phyloP scores from a whole-genome alignment of 2,113 vertebrate genomes.

The Macaca mulatta region DNA sequence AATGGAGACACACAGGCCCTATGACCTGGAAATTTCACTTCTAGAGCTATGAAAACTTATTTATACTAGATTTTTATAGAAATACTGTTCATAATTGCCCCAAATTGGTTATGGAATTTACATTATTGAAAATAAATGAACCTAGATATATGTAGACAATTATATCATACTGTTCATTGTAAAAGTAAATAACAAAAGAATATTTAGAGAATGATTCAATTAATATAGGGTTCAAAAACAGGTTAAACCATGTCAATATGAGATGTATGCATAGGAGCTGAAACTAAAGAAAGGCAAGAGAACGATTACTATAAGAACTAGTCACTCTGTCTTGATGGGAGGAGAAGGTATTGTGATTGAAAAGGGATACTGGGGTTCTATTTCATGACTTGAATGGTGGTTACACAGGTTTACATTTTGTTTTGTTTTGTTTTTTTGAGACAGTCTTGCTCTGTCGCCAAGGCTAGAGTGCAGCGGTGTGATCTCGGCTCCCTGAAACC shows the following conservation, averaged over 20 bases:
- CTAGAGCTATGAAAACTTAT: not conserved
- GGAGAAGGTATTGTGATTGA: too few relatives aligned
- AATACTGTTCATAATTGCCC: too few relatives aligned
- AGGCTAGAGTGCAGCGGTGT: too few relatives aligned
- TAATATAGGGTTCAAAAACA: not conserved
- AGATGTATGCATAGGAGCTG: not conserved
- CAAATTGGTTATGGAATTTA: not conserved
- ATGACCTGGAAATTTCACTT: not conserved
- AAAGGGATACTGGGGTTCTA: not conserved
- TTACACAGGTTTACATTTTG: not conserved
- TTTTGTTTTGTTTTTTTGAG: too few relatives aligned
- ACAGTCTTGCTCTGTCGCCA: too few relatives aligned
- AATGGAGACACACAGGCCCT: not conserved
- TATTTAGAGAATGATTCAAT: not conserved
- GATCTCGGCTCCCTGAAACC: too few relatives aligned
- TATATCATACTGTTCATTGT: not conserved
- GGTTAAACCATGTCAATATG: not conserved
- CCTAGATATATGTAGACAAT: not conserved
- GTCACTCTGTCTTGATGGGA: too few relatives aligned
- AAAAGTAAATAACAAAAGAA: not conserved
- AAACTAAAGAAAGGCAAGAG: not conserved
- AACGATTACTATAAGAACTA: not conserved
- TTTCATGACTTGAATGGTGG: not conserved
- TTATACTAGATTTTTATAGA: not conserved
- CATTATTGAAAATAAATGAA: not conserved